Evolutionary conservation across 1,140 invertebrate species (phyloP).

Genomic region (Brachionus rotundiformis): DNA sequence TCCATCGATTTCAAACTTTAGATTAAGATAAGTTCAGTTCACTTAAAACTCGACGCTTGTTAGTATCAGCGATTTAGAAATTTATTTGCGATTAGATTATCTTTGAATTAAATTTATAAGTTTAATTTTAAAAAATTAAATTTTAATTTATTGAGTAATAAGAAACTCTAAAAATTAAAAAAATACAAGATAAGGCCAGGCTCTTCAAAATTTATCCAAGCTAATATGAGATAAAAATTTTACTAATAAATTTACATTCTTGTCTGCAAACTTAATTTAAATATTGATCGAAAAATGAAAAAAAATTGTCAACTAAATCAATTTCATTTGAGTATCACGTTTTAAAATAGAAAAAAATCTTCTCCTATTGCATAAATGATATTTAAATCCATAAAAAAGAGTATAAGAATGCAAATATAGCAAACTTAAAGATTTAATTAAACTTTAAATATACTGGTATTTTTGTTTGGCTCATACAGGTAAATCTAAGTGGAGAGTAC

Average conservation of each 20-base stretch:
- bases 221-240: background rate
- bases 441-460: background rate
- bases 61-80: background rate
- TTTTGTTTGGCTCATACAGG: background rate
- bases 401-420: background rate
- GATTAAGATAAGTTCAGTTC: background rate
- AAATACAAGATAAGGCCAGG: background rate
- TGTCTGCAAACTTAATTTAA: background rate
- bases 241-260: background rate
- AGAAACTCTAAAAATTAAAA: background rate
- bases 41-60: constrained; percentile 20
- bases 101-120: too few species aligned
- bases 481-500: background rate
- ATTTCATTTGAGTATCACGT: constrained; percentile 3
- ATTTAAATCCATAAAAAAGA: background rate
- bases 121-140: constrained; percentile 1
- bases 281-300: background rate
- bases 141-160: background rate
- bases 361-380: constrained; percentile 5
- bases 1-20: constrained; percentile 7
- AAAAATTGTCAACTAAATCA: background rate
- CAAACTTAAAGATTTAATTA: constrained; percentile 5
- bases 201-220: background rate
- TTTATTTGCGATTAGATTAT: constrained; percentile 5
- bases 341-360: constrained; percentile 13